phyloP scores from a whole-genome alignment of 2,797 vertebrate species.

The Margarornis squamiger region DNA sequence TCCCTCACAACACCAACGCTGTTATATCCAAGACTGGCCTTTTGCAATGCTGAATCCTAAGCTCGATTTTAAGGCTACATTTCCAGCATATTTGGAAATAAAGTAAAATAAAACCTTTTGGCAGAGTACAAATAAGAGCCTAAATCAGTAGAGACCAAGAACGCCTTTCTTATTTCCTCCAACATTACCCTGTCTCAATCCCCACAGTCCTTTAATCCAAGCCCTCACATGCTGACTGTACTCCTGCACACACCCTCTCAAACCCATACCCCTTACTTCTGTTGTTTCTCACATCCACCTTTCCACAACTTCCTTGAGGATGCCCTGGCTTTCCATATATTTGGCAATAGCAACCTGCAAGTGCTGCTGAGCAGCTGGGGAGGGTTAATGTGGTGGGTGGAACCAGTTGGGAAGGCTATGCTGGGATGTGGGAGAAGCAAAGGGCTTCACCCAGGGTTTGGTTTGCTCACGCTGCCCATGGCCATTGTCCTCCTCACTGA shows the following conservation, averaged over 20 bases:
- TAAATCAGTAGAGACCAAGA: neutral
- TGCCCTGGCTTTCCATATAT: neutral
- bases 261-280: neutral
- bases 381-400: neutral
- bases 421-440: neutral
- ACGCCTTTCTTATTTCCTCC: neutral
- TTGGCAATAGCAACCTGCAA: neutral
- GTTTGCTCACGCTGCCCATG: neutral
- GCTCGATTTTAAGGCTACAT: neutral
- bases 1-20: neutral
- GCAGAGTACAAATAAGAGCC: neutral
- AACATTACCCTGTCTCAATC: neutral
- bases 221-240: too few relatives aligned
- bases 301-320: neutral
- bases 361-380: neutral
- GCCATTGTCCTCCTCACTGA: neutral
- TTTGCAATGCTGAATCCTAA: neutral
- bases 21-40: neutral
- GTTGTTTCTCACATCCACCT: neutral
- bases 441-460: neutral
- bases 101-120: neutral
- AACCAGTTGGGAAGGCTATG: fast-evolving
- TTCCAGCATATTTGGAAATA: neutral
- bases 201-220: neutral
- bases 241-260: neutral